Evolutionary conservation across 2,888 invertebrate species (phyloP).

Genomic region (Mongoloraphidia duomilia): DNA sequence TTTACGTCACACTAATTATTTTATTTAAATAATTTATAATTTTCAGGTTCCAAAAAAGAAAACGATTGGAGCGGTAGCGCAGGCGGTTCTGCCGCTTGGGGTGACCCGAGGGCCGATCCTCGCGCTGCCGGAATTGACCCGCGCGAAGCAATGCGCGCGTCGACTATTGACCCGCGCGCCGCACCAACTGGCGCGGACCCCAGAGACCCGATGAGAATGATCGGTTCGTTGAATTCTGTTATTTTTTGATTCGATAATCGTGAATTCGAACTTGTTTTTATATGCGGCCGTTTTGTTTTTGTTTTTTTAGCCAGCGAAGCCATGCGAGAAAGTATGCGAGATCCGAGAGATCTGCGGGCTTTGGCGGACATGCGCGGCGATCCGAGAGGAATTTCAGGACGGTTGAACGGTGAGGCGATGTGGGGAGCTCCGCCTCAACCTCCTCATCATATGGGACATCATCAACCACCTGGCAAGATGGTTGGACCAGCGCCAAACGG

Average conservation of each 20-base stretch:
- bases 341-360: slow-evolving; percentile 37
- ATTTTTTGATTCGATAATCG: no score
- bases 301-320: not conserved
- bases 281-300: no score
- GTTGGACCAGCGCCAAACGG: slow-evolving; percentile 27
- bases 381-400: slow-evolving; percentile 66
- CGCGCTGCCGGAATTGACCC: slow-evolving; percentile 15
- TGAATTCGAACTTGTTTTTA: no score
- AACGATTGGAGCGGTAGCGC: slow-evolving; percentile 34
- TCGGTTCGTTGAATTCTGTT: slow-evolving; percentile 27
- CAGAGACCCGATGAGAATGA: slow-evolving; percentile 40
- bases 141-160: slow-evolving; percentile 7
- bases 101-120: slow-evolving; percentile 34
- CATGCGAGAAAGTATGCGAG: slow-evolving; percentile 29
- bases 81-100: slow-evolving; percentile 30
- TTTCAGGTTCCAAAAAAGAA: slow-evolving; percentile 31
- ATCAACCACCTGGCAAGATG: slow-evolving; percentile 37
- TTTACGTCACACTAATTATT: no score
- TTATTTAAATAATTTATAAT: not conserved
- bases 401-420: slow-evolving; percentile 68
- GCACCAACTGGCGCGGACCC: slow-evolving; percentile 31
- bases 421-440: slow-evolving; percentile 51
- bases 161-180: slow-evolving; percentile 1
- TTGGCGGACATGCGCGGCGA: slow-evolving; percentile 53
- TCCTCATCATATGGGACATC: slow-evolving; percentile 32